Conservation (phyloP, 2,113 vertebrate species). For the Tenrec ecaudatus region DNA sequence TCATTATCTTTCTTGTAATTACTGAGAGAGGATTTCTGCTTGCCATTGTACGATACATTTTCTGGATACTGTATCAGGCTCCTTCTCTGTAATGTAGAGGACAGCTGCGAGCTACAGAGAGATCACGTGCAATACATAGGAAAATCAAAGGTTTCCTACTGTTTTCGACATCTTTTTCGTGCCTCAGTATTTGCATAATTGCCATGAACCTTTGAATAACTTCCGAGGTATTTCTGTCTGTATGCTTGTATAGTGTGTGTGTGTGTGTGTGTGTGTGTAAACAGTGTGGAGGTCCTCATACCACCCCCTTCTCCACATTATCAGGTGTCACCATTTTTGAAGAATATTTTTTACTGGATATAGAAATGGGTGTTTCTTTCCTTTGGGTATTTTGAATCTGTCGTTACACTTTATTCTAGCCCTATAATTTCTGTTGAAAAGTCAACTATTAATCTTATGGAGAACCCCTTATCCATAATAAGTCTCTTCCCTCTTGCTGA, state of each 20-base stretch:
- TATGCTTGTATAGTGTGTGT: not conserved
- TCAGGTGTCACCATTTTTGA: constrained; percentile 26
- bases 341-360: not conserved
- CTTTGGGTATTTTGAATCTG: constrained; percentile 23
- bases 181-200: not conserved
- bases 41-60: not conserved
- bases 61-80: not conserved
- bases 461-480: not conserved
- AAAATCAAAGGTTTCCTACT: not conserved
- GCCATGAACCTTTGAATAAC: not conserved
- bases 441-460: constrained; percentile 45
- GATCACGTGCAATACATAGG: not conserved
- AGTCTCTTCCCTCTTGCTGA: not conserved
- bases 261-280: not conserved
- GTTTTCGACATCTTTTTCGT: not conserved
- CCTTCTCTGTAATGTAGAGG: not conserved
- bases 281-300: not conserved
- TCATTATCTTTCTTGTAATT: not conserved
- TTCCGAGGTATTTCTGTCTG: not conserved
- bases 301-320: not conserved
- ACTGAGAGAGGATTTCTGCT: constrained; percentile 19
- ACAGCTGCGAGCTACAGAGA: not conserved
- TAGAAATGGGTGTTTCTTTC: constrained; percentile 25
- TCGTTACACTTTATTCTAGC: constrained; percentile 16
- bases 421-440: constrained; percentile 2